These are phyloP conservation scores for Melieria omissa DNA, from an alignment of 2,888 invertebrate species.

Conservation along the genomic window DNA sequence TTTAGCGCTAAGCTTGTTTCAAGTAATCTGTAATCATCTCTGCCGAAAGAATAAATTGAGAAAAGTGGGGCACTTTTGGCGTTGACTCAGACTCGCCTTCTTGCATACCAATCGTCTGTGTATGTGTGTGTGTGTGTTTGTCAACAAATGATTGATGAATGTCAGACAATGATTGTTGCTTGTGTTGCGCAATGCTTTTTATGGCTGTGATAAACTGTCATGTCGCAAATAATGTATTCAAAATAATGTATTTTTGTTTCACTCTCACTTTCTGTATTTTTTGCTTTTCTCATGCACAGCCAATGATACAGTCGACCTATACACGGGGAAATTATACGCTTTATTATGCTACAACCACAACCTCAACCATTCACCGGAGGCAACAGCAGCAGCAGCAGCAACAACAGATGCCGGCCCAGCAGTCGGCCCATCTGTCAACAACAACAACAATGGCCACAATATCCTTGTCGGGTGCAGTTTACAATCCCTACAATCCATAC, in stretches of 20 bases:
- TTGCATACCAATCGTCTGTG: no score
- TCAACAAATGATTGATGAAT: no score
- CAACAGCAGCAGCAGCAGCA: constrained; percentile 36
- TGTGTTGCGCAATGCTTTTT: not conserved
- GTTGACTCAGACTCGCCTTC: no score
- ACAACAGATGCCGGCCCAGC: constrained; percentile 26
- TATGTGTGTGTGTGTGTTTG: no score
- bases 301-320: constrained; percentile 60
- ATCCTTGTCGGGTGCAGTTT: constrained; percentile 21
- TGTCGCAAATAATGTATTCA: not conserved
- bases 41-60: no score
- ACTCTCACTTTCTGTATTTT: not conserved
- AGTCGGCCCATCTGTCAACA: not conserved
- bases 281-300: constrained; percentile 45
- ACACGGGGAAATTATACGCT: constrained; percentile 66
- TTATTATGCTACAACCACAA: constrained; percentile 62
- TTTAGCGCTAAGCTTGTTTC: no score
- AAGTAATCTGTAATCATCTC: no score
- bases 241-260: constrained; percentile 9
- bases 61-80: no score
- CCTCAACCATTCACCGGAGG: constrained; percentile 48
- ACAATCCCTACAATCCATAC: constrained; percentile 58
- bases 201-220: not conserved
- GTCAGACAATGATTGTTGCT: not conserved
- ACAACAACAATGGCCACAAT: constrained; percentile 31